These are phyloP conservation scores for Drosophila grimshawi DNA, from an alignment of 1,140 invertebrate genomes.

Conservation along the genomic window DNA sequence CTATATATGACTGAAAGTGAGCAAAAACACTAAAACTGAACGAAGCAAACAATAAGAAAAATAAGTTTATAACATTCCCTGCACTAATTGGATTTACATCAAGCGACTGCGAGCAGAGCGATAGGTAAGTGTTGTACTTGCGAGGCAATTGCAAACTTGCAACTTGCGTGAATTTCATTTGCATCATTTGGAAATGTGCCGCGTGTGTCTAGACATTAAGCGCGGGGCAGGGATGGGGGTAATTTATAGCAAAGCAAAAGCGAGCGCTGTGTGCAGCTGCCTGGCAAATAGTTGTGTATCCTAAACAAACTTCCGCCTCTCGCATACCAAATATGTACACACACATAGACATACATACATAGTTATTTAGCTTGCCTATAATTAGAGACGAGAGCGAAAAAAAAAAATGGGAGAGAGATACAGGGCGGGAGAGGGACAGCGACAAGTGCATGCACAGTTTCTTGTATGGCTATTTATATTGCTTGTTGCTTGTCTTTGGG, in stretches of 20 bases:
- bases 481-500: constrained; percentile 16
- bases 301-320: constrained; percentile 79
- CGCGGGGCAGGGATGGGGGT: neutral
- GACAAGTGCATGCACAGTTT: constrained; percentile 37
- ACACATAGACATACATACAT: no score
- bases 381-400: constrained; percentile 46
- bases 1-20: constrained; percentile 17
- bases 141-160: constrained; percentile 34
- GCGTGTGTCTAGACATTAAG: constrained; percentile 36
- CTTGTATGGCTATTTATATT: constrained; percentile 43
- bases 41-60: neutral
- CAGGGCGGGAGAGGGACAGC: constrained; percentile 4
- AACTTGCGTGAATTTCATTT: constrained; percentile 56
- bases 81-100: constrained; percentile 21
- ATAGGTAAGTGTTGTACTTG: constrained; percentile 43
- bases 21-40: constrained; percentile 5
- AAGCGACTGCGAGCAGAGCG: constrained; percentile 29
- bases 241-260: neutral
- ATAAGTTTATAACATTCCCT: neutral
- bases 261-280: constrained; percentile 57
- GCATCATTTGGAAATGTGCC: constrained; percentile 58
- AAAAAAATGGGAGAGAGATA: neutral
- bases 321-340: constrained; percentile 46
- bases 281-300: constrained; percentile 48
- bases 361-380: constrained; percentile 50